Evolutionary conservation across 2,797 vertebrate genomes (phyloP).

Genomic region (Chiloscyllium punctatum): DNA sequence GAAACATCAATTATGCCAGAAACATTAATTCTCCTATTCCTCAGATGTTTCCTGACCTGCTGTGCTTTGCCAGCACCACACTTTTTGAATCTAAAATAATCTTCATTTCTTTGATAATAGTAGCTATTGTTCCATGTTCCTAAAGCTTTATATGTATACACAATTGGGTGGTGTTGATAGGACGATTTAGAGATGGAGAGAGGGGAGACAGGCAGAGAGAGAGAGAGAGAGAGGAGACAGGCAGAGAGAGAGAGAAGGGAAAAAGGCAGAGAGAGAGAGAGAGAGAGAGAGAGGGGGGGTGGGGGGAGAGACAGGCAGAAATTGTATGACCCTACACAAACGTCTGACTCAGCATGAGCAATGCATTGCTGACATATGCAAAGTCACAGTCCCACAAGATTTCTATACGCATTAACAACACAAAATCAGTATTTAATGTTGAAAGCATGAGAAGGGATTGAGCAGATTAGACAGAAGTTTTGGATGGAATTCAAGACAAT

Average conservation of each 20-base stretch:
- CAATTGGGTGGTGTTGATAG: neutral
- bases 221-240: neutral
- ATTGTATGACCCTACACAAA: neutral
- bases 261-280: neutral
- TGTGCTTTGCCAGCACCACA: too few species aligned
- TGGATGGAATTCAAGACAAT: neutral
- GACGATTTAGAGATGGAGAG: too few species aligned
- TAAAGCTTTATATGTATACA: neutral
- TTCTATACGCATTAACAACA: neutral
- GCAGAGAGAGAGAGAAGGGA: neutral
- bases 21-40: too few species aligned
- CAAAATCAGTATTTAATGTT: neutral
- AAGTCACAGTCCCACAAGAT: neutral
- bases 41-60: too few species aligned
- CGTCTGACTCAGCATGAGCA: neutral
- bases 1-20: too few species aligned
- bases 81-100: neutral
- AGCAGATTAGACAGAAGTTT: neutral
- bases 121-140: slow-evolving; percentile 1
- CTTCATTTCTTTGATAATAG: neutral
- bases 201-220: neutral
- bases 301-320: neutral
- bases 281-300: too few species aligned
- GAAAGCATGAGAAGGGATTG: neutral
- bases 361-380: neutral